Evolutionary conservation across 2,113 vertebrate species (phyloP).

Genomic region (Paralichthys olivaceus): DNA sequence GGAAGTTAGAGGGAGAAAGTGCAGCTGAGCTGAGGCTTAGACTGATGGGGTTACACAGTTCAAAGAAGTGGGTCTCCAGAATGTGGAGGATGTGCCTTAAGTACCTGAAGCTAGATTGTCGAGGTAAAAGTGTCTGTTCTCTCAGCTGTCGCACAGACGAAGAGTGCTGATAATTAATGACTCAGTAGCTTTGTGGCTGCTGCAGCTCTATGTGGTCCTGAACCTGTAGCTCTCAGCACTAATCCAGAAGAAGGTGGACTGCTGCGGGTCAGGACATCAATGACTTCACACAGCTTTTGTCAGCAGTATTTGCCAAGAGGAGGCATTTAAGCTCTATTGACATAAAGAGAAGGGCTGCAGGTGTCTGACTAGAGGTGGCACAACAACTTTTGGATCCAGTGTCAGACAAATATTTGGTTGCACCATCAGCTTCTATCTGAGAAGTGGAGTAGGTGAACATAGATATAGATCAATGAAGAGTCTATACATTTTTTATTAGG

Average conservation of each 20-base stretch:
- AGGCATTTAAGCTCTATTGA: constrained; percentile 17
- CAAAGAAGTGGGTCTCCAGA: constrained; percentile 20
- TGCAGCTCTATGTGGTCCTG: constrained; percentile 24
- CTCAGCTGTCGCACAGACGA: constrained; percentile 25
- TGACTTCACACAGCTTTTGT: neutral
- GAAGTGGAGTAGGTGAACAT: neutral
- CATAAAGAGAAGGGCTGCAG: neutral
- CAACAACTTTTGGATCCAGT: constrained; percentile 5
- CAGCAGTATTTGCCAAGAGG: constrained; percentile 9
- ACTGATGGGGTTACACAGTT: constrained; percentile 36
- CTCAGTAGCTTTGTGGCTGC: constrained; percentile 25
- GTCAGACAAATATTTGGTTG: neutral
- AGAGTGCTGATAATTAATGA: constrained; percentile 33
- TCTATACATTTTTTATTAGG: constrained; percentile 6
- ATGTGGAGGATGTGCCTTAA: constrained; percentile 2
- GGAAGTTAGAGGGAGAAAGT: constrained; percentile 10
- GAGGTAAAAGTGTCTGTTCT: constrained; percentile 21
- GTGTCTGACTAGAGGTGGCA: constrained; percentile 12
- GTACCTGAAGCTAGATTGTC: constrained; percentile 2
- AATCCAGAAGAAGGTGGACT: constrained; percentile 24
- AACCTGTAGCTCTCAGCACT: constrained; percentile 21
- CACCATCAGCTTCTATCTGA: neutral
- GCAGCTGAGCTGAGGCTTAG: constrained; percentile 46
- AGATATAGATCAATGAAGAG: neutral
- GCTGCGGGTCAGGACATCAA: constrained; percentile 12